Evolutionary conservation across 2,888 invertebrate species (phyloP), one percentile per base, ranked within the genome.

Genomic region (Lacanobia oleracea): DNA sequence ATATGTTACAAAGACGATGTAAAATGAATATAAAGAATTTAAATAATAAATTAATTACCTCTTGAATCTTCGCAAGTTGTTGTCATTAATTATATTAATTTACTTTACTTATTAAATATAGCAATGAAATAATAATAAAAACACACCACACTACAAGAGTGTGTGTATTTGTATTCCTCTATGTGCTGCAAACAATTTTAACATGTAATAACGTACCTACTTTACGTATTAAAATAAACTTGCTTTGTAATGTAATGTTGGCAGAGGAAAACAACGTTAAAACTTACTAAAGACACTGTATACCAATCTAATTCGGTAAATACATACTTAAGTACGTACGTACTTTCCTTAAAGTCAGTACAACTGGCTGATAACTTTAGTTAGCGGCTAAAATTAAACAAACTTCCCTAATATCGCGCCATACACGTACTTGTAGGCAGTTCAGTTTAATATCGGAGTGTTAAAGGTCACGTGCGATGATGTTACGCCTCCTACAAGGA

Each of bases 401-500:
- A 72, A 82, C 56, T 69, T 79, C 83, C 66, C 79, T 54, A 61
- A 67, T 75, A 74, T 45, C 63, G 12, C 63, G 27, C 66, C 66
- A 64, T 74, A 56, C 27, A n/a, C 54, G 70, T 65, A 27, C 16
- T 10, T 56, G 79, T 65, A 43, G 56, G 53, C 68, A 83, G 66
- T 67, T 64, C 54, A 56, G 57, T 66, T 71, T 79, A 78, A 68
- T 74, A 79, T 63, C 50, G 21, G 23, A 10, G 43, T 79, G 75
- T 14, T 73, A 83, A 27, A 79, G 83, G 80, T 75, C 60, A 80
- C 23, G 27, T 59, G 21, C 43, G 56, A 66, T 72, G 79, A 74
- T 68, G 59, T 50, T 67, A 70, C 37, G 50, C 53, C n/a, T 40
- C 79, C 18, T 57, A 77, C 72, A 84, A 67, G 86, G 85, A 69